Percentiles rank a stretch among this genome's conserved stretches.
Conservation (phyloP, 2,113 vertebrate genomes). For the Hiodon tergisus region DNA sequence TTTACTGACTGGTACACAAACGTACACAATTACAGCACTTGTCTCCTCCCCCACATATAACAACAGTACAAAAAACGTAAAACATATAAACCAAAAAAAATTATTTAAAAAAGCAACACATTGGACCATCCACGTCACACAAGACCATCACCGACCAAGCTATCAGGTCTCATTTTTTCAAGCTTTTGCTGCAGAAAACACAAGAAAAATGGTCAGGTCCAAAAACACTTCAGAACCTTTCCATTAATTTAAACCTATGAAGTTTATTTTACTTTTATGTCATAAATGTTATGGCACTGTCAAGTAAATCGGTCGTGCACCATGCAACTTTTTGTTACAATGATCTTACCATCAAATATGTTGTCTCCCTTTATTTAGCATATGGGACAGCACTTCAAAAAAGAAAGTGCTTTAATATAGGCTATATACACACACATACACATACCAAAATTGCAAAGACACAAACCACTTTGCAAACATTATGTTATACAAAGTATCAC, state of each 20-base stretch:
- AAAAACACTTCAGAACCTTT: slow-evolving; percentile 40
- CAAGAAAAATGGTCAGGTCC: slow-evolving; percentile 47
- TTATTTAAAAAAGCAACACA: slow-evolving; percentile 41
- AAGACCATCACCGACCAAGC: slow-evolving; percentile 47
- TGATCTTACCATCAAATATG: slow-evolving; percentile 47
- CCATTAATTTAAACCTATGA: slow-evolving; percentile 59
- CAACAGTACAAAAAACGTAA: slow-evolving; percentile 23
- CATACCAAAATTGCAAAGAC: slow-evolving; percentile 30
- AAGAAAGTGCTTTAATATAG: slow-evolving; percentile 35
- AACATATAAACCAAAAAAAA: background rate
- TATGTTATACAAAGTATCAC: slow-evolving; percentile 24
- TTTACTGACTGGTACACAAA: slow-evolving; percentile 27
- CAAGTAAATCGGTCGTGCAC: slow-evolving; percentile 57
- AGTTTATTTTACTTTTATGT: slow-evolving; percentile 63
- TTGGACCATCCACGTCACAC: slow-evolving; percentile 45
- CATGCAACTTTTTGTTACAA: slow-evolving; percentile 49
- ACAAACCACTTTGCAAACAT: slow-evolving; percentile 37
- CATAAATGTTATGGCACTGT: slow-evolving; percentile 89
- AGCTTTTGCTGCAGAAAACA: slow-evolving; percentile 35
- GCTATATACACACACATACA: slow-evolving; percentile 22
- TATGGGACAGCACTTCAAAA: slow-evolving; percentile 40
- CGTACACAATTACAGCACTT: slow-evolving; percentile 26
- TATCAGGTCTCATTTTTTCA: slow-evolving; percentile 19
- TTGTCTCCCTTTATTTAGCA: slow-evolving; percentile 46
- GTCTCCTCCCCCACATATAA: background rate